A percentile compares a stretch with the other conserved stretches of the same genome.
These are phyloP conservation scores for Cairina moschata DNA, from an alignment of 2,113 vertebrate genomes.

Conservation along the genomic window DNA sequence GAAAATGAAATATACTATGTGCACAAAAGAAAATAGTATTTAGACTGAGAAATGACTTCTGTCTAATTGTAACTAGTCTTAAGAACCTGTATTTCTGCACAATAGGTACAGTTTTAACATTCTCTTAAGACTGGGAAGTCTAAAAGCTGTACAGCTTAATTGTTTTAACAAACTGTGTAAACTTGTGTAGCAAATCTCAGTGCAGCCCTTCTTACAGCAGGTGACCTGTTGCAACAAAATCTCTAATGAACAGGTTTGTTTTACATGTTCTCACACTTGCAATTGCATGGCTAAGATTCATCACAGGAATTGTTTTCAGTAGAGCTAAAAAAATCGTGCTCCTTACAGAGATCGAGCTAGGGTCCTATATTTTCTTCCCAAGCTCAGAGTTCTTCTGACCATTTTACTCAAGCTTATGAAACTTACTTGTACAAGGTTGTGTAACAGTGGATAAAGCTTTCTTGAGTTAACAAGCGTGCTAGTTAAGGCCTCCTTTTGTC, in stretches of 20 bases:
- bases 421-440: neutral
- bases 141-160: neutral
- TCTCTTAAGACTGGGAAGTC: neutral
- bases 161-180: neutral
- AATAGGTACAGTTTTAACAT: neutral
- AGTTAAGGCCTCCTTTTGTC: neutral
- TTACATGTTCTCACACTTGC: neutral
- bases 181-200: neutral
- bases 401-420: neutral
- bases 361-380: neutral
- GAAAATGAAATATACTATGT: neutral
- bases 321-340: neutral
- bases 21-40: neutral
- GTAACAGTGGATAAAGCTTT: neutral
- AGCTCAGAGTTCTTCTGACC: neutral
- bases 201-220: fast-evolving
- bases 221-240: neutral
- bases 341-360: neutral
- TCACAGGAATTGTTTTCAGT: neutral
- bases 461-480: neutral
- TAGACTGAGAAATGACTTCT: neutral
- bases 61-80: neutral
- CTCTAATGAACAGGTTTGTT: neutral
- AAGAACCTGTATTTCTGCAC: neutral
- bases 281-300: neutral